phyloP scores from a whole-genome alignment of 2,797 vertebrate genomes.

The Helicolenus hilgendorfi region DNA sequence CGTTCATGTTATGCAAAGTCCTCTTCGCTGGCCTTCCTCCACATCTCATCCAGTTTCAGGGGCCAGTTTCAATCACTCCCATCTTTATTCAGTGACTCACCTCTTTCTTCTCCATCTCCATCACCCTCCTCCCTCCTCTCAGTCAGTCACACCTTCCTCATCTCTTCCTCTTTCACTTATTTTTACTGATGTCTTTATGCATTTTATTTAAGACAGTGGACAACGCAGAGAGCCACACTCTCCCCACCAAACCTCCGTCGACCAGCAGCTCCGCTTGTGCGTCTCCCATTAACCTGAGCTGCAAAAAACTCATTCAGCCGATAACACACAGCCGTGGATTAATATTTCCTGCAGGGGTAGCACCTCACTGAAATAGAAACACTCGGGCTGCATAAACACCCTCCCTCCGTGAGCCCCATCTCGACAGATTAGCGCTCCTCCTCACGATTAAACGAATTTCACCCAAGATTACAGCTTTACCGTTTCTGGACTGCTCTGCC shows the following conservation, averaged over 20 bases:
- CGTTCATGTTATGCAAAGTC: background rate
- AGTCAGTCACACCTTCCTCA: background rate
- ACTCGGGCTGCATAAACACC: constrained; percentile 67
- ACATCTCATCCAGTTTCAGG: background rate
- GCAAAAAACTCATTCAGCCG: constrained; percentile 30
- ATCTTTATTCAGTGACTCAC: background rate
- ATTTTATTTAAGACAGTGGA: constrained; percentile 3
- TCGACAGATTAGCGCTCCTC: constrained; percentile 82
- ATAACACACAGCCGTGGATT: constrained; percentile 61
- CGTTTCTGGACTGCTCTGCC: constrained; percentile 59
- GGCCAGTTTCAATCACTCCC: background rate
- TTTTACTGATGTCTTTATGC: background rate
- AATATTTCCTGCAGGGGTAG: constrained; percentile 75
- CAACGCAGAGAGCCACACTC: background rate
- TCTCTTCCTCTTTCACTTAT: background rate
- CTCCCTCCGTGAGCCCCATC: constrained; percentile 71
- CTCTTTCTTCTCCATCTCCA: background rate
- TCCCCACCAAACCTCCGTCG: background rate
- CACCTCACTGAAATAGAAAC: constrained; percentile 79
- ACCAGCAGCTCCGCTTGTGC: background rate
- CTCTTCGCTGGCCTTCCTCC: background rate
- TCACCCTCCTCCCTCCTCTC: background rate
- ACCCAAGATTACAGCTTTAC: constrained; percentile 75
- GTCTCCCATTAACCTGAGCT: constrained; percentile 62
- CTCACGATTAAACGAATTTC: constrained; percentile 83